Evolutionary conservation across 1,140 invertebrate genomes (phyloP).

Genomic region (Panagrolaimus sp.): DNA sequence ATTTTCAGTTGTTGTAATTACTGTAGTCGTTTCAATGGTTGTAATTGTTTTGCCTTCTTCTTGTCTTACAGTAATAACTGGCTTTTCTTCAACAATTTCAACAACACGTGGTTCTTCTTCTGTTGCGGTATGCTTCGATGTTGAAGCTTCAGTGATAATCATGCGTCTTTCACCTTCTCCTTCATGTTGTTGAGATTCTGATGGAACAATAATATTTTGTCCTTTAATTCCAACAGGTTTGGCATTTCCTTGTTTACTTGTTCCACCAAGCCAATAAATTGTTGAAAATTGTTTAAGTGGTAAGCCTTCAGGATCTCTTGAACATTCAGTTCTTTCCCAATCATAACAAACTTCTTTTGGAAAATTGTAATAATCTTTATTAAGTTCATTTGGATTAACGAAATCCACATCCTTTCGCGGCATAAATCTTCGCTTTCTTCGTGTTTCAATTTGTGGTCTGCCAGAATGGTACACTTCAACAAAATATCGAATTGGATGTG

Average conservation of each 20-base stretch:
- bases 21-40: not conserved
- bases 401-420: slow-evolving; percentile 1
- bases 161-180: no score
- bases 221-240: not conserved
- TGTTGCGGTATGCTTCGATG: no score
- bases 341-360: not conserved
- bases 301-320: not conserved
- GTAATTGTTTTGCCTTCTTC: no score
- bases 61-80: no score
- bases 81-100: no score
- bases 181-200: no score
- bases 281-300: not conserved
- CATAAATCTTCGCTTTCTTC: not conserved
- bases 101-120: no score
- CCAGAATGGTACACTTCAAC: slow-evolving; percentile 22
- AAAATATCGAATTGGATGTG: slow-evolving; percentile 14
- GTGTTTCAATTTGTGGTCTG: not conserved
- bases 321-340: not conserved
- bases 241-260: not conserved
- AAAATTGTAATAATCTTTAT: not conserved
- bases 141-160: no score
- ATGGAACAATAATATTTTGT: not conserved
- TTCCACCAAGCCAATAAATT: not conserved
- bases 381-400: not conserved
- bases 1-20: not conserved